phyloP scores from a whole-genome alignment of 2,113 vertebrate species.

The Calidris pygmaea region DNA sequence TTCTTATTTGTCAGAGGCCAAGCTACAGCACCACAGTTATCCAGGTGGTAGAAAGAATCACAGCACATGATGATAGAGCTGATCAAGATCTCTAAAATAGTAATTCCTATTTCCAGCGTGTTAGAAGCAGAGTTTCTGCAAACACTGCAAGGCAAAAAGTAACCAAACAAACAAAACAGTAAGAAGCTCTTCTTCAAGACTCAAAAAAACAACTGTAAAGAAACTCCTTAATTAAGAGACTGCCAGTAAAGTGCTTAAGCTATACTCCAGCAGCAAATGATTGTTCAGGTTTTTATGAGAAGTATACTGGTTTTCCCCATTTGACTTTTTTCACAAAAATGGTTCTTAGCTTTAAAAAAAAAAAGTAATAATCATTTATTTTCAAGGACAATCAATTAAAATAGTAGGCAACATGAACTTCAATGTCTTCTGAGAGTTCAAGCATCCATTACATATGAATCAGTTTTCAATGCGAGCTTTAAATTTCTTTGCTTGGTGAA shows the following conservation, averaged over 20 bases:
- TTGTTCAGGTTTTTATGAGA: neutral
- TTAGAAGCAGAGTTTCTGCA: neutral
- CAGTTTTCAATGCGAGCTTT: neutral
- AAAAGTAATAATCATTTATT: neutral
- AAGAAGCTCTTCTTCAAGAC: neutral
- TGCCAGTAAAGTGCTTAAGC: neutral
- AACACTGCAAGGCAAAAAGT: neutral
- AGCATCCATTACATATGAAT: neutral
- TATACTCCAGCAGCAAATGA: neutral
- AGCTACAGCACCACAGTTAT: neutral
- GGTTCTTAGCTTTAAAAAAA: neutral
- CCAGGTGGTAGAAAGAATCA: neutral
- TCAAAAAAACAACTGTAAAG: neutral
- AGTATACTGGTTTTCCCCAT: neutral
- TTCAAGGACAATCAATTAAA: neutral
- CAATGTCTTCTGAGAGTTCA: neutral
- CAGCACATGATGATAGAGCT: neutral
- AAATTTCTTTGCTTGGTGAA: neutral
- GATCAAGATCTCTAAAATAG: neutral
- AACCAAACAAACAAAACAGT: neutral
- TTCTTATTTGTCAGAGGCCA: neutral
- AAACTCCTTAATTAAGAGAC: neutral
- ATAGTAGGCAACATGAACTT: neutral
- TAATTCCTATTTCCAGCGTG: neutral
- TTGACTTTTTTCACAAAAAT: neutral